A percentile compares a stretch with the other conserved stretches of the same genome.
Conservation (phyloP, 2,113 vertebrate species). For the Coreoperca whiteheadi region DNA sequence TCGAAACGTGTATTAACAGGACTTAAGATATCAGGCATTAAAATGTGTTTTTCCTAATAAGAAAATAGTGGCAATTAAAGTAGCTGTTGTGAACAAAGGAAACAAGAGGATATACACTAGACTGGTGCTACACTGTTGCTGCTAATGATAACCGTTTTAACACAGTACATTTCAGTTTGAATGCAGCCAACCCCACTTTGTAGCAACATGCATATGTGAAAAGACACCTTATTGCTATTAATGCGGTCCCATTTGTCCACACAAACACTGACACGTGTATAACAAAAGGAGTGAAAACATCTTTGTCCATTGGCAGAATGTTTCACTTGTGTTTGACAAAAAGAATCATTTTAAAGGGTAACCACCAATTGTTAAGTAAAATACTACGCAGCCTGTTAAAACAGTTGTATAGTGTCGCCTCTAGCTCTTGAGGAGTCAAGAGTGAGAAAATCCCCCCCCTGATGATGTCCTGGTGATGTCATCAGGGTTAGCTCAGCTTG, state of each 20-base stretch:
- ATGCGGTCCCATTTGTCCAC: not conserved
- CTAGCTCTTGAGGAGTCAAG: not conserved
- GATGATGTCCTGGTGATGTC: conserved; percentile 2
- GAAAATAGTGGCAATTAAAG: conserved; percentile 31
- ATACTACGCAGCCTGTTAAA: not conserved
- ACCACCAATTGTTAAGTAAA: not conserved
- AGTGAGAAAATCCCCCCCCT: not conserved
- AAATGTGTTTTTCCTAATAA: conserved; percentile 34
- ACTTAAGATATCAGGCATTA: conserved; percentile 39
- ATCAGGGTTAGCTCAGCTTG: not conserved
- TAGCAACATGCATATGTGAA: not conserved
- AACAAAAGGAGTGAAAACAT: not conserved
- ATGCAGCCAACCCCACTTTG: not conserved
- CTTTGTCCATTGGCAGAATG: not conserved
- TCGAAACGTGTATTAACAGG: conserved; percentile 38
- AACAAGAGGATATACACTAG: not conserved
- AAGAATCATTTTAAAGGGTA: no score
- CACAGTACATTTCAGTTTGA: no score
- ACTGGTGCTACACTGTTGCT: not conserved
- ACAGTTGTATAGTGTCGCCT: not conserved
- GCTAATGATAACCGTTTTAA: not conserved
- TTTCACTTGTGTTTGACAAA: not conserved
- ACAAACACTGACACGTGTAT: no score
- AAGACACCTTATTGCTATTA: not conserved
- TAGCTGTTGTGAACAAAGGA: conserved; percentile 27